Conservation (phyloP, 2,888 invertebrate genomes). For the Nezara viridula region DNA sequence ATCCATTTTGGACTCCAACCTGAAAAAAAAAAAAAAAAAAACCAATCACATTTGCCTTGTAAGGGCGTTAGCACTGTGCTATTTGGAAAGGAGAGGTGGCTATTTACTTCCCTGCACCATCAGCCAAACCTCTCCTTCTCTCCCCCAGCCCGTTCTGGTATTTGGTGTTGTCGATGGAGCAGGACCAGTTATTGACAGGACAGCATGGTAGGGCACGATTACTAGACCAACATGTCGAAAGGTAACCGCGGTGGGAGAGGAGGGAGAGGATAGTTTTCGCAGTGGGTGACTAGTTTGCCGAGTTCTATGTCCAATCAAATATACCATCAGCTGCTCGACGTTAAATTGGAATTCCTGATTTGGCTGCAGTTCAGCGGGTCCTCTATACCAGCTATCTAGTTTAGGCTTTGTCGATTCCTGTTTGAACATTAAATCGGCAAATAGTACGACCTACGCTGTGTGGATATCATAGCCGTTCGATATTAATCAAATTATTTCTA, state of each 20-base stretch:
- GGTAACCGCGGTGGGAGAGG: background rate
- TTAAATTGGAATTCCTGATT: conserved; percentile 26
- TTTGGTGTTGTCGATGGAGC: background rate
- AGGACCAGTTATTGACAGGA: background rate
- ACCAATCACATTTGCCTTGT: background rate
- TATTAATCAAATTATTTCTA: background rate
- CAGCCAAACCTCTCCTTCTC: no score
- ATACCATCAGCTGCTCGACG: background rate
- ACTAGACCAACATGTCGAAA: background rate
- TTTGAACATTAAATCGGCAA: background rate
- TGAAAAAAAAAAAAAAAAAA: background rate
- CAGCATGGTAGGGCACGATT: background rate
- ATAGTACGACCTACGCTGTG: background rate
- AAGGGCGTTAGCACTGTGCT: background rate
- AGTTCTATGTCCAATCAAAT: background rate
- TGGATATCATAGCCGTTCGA: background rate
- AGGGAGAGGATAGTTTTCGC: background rate
- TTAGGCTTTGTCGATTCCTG: background rate
- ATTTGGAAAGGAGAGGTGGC: background rate
- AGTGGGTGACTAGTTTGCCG: background rate
- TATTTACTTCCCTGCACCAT: background rate
- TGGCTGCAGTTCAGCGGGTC: background rate
- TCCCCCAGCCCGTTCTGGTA: background rate
- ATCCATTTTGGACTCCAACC: no score
- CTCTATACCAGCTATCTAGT: background rate